phyloP scores from a whole-genome alignment of 1,140 invertebrate genomes.

The Asobara japonica region DNA sequence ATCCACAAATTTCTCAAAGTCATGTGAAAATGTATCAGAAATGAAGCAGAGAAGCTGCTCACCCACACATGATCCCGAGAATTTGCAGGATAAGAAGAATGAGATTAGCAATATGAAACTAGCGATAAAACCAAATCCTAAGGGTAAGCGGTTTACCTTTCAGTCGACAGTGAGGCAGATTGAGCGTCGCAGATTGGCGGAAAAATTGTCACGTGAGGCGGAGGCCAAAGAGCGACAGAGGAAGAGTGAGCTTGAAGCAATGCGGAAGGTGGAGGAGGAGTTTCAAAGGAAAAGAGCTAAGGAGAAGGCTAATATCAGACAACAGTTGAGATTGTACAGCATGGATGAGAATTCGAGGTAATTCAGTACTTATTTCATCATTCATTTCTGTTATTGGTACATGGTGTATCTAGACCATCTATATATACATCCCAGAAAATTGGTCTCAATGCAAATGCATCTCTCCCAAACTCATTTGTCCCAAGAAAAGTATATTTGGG shows the following conservation, averaged over 20 bases:
- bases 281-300: slow-evolving; percentile 78
- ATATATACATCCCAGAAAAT: too few species aligned
- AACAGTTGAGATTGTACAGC: slow-evolving; percentile 76
- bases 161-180: slow-evolving; percentile 83
- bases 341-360: slow-evolving; percentile 66
- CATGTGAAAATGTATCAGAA: slow-evolving; percentile 62
- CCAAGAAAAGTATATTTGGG: too few species aligned
- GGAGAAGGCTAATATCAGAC: slow-evolving; percentile 79
- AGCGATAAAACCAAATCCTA: slow-evolving; percentile 47
- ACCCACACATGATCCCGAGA: slow-evolving; percentile 43
- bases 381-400: slow-evolving; percentile 21
- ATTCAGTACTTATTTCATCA: slow-evolving; percentile 35
- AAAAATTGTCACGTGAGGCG: slow-evolving; percentile 78
- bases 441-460: too few species aligned
- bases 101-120: slow-evolving; percentile 47
- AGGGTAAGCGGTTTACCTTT: slow-evolving; percentile 78
- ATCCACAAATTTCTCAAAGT: slow-evolving; percentile 54
- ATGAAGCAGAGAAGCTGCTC: slow-evolving; percentile 48
- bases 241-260: slow-evolving; percentile 79
- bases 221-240: slow-evolving; percentile 80
- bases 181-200: slow-evolving; percentile 77
- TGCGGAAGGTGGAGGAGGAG: slow-evolving; percentile 79
- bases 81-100: slow-evolving; percentile 46
- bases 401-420: too few species aligned
- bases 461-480: too few species aligned